Base-by-base conservation (phyloP, 2,797 vertebrate species). In the Gallinago nigripennis region DNA sequence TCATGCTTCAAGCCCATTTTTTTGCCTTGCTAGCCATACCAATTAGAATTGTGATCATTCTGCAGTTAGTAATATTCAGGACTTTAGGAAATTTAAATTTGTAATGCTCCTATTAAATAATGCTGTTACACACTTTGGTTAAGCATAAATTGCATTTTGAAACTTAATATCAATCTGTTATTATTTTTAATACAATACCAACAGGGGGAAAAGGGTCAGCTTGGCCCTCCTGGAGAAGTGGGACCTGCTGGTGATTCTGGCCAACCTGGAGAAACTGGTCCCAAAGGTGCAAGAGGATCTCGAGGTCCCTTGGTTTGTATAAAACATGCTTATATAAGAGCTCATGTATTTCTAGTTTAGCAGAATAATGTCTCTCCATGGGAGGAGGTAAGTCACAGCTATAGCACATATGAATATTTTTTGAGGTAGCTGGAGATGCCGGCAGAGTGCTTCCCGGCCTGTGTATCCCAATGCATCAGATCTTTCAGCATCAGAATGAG, bases 271-370 rank as follows among this genome's bases (percentile, higher is more conserved):
- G 98, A 99, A 96, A 93, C 65, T 23, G 99, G 99, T 72, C 98
- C 98, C 48, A 99, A 99, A 97, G 99, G 99, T 61, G 97, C 98
- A 97, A 98, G 99, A 95, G 99, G 99, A 98, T 99, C 99, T 79
- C 98, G 98, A 98, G 99, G 99, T 92, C 92, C 98, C 56, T 83
- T 97, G 97, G 99, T 99, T 92, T 94, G 98, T 98, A 95, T 20
- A 85, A 64, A 80, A 79, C 63, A 66, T 54, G 64, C 15, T 95
- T 95, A 83, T 53, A 84, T 93, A 86, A 95, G 57, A 73, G 53
- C 17, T 82, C 4, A 8, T 12, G 3, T 75, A 14, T 88, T 88
- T 91, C 71, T 50, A 16, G 16, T 87, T 88, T 83, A 73, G 60
- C 69, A 80, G 68, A 64, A 71, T 53, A 0, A 0, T 31, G 9